Conservation (phyloP, 1,140 invertebrate species). For the Papilio dardanus region DNA sequence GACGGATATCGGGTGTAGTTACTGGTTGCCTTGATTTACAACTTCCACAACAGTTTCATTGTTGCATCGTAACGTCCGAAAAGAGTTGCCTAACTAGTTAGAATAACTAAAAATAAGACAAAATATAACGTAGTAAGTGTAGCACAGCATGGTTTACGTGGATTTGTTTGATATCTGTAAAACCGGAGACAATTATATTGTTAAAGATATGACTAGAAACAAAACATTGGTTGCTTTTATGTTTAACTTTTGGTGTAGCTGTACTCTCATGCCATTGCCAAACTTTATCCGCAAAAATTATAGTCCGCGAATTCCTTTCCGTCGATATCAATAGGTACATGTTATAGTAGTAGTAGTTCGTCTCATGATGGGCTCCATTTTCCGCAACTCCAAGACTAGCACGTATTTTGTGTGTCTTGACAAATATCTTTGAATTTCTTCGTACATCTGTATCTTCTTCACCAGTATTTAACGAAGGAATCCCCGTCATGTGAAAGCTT, state of each 20-base stretch:
- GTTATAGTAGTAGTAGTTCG: no score
- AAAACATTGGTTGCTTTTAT: neutral
- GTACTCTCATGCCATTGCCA: no score
- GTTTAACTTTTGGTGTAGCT: no score
- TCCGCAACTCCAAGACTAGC: no score
- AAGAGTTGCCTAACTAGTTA: neutral
- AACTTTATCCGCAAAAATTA: neutral
- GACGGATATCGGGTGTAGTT: constrained; percentile 21
- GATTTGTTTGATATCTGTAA: no score
- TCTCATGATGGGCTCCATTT: no score
- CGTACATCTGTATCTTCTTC: neutral
- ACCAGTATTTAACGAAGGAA: neutral
- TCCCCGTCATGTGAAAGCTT: neutral
- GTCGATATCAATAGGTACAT: neutral
- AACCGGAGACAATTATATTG: neutral
- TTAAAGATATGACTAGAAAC: neutral
- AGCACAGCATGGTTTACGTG: neutral
- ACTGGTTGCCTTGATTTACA: constrained; percentile 21
- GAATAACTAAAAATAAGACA: neutral
- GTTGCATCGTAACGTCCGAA: neutral
- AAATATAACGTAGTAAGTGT: neutral
- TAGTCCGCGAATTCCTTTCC: no score
- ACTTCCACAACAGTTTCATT: constrained; percentile 12
- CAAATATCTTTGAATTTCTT: no score
- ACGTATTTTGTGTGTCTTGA: no score